A percentile compares a stretch with the other conserved stretches of the same genome.
Conservation (phyloP, 35 echinoderm and acorn worm species). For the Stichopus chloronotus region DNA sequence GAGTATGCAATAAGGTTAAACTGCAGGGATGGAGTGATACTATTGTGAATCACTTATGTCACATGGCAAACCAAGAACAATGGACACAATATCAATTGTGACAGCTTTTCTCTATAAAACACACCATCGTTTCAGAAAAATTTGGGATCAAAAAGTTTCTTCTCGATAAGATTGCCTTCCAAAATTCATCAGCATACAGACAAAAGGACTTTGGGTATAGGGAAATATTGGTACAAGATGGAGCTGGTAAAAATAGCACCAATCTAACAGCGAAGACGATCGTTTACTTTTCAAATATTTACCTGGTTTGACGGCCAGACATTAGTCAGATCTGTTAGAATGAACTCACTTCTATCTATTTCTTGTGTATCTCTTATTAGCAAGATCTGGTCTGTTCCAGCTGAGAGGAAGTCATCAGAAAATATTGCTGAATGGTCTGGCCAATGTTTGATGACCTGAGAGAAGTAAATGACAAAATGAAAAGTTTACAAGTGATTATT, state of each 20-base stretch:
- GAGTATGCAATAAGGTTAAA: too few relatives aligned
- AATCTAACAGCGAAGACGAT: background rate
- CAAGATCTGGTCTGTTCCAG: slow-evolving; percentile 2
- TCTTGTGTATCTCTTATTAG: background rate
- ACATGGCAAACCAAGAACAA: too few relatives aligned
- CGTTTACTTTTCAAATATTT: background rate
- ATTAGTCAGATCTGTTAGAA: slow-evolving; percentile 20
- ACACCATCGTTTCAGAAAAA: background rate
- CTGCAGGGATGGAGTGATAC: too few relatives aligned
- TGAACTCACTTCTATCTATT: background rate
- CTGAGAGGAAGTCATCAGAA: slow-evolving; percentile 14
- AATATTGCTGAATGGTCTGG: background rate
- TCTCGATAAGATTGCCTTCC: background rate
- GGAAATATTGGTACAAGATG: background rate
- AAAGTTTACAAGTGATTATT: background rate
- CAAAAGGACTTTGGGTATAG: background rate
- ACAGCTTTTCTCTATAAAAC: too few relatives aligned
- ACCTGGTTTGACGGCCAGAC: background rate
- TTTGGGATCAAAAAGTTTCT: background rate
- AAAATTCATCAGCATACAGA: background rate
- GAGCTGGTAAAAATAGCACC: background rate
- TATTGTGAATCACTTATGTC: too few relatives aligned
- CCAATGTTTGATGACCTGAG: slow-evolving; percentile 1
- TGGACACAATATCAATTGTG: too few relatives aligned
- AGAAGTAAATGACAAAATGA: background rate